These are phyloP conservation scores for Cistogaster globosa DNA, from an alignment of 2,888 invertebrate species.

Conservation along the genomic window DNA sequence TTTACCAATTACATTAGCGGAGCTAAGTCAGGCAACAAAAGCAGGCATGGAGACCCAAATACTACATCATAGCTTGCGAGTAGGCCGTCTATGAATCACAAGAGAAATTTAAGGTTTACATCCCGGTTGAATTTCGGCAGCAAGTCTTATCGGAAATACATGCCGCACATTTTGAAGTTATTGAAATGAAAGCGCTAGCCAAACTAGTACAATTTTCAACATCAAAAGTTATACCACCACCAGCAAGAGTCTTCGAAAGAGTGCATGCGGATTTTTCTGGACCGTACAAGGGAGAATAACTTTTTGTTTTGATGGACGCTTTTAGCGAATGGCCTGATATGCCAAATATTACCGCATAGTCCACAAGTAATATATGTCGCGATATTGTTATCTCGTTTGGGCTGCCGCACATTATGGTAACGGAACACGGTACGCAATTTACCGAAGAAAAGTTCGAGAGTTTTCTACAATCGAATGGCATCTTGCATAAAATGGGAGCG, in stretches of 20 bases:
- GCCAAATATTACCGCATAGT: slow-evolving; percentile 63
- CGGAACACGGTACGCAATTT: slow-evolving; percentile 67
- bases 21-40: no score
- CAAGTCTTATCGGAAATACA: slow-evolving; percentile 27
- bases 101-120: slow-evolving; percentile 11
- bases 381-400: slow-evolving; percentile 55
- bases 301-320: slow-evolving; percentile 58
- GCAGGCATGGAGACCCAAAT: no score
- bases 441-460: slow-evolving; percentile 56
- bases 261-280: slow-evolving; percentile 70
- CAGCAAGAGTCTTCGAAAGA: slow-evolving; percentile 66
- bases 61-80: slow-evolving; percentile 35
- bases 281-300: slow-evolving; percentile 28
- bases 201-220: neutral
- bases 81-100: slow-evolving; percentile 20
- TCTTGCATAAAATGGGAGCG: slow-evolving; percentile 54
- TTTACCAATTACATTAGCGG: no score
- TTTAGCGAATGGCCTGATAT: slow-evolving; percentile 74
- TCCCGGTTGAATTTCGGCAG: slow-evolving; percentile 62
- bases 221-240: slow-evolving; percentile 31
- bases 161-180: slow-evolving; percentile 16
- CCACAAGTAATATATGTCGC: slow-evolving; percentile 50
- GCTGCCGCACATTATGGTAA: slow-evolving; percentile 52
- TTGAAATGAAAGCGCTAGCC: slow-evolving; percentile 49
- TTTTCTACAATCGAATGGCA: slow-evolving; percentile 55